Evolutionary conservation across 2,113 vertebrate species (phyloP).

Genomic region (Phyllostomus hastatus): DNA sequence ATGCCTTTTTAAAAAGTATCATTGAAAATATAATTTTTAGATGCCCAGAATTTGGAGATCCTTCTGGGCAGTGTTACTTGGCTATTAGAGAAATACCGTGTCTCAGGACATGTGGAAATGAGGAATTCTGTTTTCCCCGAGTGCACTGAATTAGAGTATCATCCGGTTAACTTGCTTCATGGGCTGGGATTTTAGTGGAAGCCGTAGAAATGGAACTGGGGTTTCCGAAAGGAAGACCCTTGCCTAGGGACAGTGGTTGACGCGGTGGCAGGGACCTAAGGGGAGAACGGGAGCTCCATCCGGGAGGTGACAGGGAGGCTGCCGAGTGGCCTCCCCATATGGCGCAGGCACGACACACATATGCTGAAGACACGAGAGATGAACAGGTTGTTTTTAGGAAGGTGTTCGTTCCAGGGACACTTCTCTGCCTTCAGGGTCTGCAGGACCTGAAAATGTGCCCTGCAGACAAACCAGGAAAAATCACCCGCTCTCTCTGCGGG

Average conservation of each 20-base stretch:
- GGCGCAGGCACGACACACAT: background rate
- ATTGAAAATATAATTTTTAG: background rate
- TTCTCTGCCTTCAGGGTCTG: conserved; percentile 3
- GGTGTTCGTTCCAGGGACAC: conserved; percentile 56
- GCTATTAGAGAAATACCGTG: background rate
- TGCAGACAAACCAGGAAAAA: background rate
- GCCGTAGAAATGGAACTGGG: background rate
- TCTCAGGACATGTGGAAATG: background rate
- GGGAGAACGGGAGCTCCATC: background rate
- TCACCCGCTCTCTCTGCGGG: background rate
- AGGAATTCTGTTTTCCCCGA: background rate
- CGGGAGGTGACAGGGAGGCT: background rate
- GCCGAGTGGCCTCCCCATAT: background rate
- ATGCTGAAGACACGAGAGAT: conserved; percentile 48
- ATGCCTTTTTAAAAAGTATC: background rate
- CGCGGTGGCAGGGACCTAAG: background rate
- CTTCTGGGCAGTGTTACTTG: background rate
- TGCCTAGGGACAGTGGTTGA: background rate
- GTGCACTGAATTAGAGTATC: background rate
- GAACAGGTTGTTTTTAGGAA: conserved; percentile 64
- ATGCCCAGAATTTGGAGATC: background rate
- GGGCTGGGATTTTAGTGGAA: conserved; percentile 11
- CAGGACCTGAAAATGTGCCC: background rate
- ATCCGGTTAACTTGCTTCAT: background rate
- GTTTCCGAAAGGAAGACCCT: background rate